phyloP scores from a whole-genome alignment of 2,888 invertebrate species.

The Callinectes sapidus region DNA sequence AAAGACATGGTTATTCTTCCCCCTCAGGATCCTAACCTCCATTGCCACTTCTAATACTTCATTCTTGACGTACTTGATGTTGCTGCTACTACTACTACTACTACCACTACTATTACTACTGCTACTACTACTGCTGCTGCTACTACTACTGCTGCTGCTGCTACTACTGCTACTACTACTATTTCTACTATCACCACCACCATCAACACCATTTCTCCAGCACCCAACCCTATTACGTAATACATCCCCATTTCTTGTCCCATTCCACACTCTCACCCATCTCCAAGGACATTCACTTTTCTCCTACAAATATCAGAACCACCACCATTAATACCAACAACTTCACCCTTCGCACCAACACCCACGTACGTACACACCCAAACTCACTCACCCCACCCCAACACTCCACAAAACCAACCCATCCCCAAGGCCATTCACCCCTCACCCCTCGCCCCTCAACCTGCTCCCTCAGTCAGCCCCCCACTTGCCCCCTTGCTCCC shows the following conservation, averaged over 20 bases:
- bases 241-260: too few species aligned
- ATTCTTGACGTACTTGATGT: background rate
- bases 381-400: too few species aligned
- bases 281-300: too few species aligned
- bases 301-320: too few species aligned
- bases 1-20: background rate
- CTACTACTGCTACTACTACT: too few species aligned
- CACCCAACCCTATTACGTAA: too few species aligned
- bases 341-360: background rate
- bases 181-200: background rate
- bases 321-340: too few species aligned
- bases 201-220: background rate
- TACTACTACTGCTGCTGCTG: too few species aligned
- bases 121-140: too few species aligned
- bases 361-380: background rate
- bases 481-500: background rate
- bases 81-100: background rate
- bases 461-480: background rate
- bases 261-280: too few species aligned
- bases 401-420: background rate
- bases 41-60: background rate
- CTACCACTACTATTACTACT: too few species aligned
- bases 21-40: background rate
- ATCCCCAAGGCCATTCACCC: conserved; percentile 17
- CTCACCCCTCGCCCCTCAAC: background rate